phyloP scores from a whole-genome alignment of 2,113 vertebrate genomes.

The Ameiurus melas region DNA sequence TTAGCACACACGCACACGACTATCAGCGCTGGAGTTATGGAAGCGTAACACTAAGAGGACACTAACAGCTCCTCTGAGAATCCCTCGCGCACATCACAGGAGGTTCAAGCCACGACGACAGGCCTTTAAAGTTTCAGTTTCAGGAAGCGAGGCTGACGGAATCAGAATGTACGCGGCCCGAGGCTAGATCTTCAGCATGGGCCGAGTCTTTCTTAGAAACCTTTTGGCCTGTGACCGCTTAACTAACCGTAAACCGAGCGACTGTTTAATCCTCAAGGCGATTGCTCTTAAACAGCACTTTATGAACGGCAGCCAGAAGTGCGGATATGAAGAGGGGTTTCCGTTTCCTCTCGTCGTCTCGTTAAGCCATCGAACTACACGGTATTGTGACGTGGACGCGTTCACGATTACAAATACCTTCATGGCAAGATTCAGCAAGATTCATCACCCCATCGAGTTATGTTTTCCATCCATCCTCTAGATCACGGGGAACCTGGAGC shows the following conservation, averaged over 20 bases:
- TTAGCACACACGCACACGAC: not conserved
- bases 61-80: slow-evolving; percentile 15
- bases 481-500: too few relatives aligned
- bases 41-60: slow-evolving; percentile 11
- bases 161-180: slow-evolving; percentile 15
- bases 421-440: not conserved
- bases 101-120: not conserved
- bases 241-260: slow-evolving; percentile 2
- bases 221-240: slow-evolving; percentile 17
- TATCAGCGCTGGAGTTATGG: slow-evolving; percentile 6
- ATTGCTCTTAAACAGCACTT: not conserved
- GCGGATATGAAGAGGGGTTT: not conserved
- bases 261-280: slow-evolving; percentile 13
- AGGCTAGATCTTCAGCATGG: not conserved
- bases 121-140: not conserved
- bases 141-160: slow-evolving; percentile 3
- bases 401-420: not conserved
- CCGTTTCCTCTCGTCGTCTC: not conserved
- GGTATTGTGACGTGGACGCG: not conserved
- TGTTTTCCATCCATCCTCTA: too few relatives aligned
- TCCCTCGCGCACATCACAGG: not conserved
- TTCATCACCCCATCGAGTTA: too few relatives aligned
- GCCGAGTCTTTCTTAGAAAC: not conserved
- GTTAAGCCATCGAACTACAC: not conserved
- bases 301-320: not conserved